These are phyloP conservation scores for Gopherus flavomarginatus DNA, from an alignment of 2,113 vertebrate species.

Conservation along the genomic window DNA sequence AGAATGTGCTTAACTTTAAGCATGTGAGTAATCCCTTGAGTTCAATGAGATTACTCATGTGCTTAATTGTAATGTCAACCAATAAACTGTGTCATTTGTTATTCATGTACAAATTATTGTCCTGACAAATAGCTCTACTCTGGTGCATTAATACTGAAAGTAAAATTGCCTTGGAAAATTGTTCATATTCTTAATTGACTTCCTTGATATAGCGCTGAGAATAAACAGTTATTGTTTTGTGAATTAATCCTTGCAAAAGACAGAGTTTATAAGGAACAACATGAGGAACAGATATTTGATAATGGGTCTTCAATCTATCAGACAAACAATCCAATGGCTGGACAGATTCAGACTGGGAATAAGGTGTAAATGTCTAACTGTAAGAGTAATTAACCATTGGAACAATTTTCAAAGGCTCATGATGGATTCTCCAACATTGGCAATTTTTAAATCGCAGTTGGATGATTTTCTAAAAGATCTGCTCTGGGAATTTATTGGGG, in stretches of 20 bases:
- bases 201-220: slow-evolving; percentile 73
- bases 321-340: no score
- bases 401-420: no score
- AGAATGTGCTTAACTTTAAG: neutral
- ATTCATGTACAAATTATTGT: slow-evolving; percentile 75
- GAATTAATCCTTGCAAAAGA: slow-evolving; percentile 48
- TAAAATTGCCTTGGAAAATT: slow-evolving; percentile 71
- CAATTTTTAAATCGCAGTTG: no score
- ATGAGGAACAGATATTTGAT: no score
- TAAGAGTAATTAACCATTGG: no score
- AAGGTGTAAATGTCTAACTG: no score
- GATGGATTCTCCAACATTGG: no score
- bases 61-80: slow-evolving; percentile 65
- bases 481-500: no score
- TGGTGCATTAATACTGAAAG: slow-evolving; percentile 72
- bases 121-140: slow-evolving; percentile 74
- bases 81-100: slow-evolving; percentile 72
- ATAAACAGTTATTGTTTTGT: slow-evolving; percentile 72
- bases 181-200: slow-evolving; percentile 73
- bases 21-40: neutral
- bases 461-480: no score
- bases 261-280: no score
- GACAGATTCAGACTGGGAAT: no score
- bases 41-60: slow-evolving; percentile 1
- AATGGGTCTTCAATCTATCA: no score